phyloP scores from a whole-genome alignment of 2,113 vertebrate genomes.

The Prionailurus bengalensis region DNA sequence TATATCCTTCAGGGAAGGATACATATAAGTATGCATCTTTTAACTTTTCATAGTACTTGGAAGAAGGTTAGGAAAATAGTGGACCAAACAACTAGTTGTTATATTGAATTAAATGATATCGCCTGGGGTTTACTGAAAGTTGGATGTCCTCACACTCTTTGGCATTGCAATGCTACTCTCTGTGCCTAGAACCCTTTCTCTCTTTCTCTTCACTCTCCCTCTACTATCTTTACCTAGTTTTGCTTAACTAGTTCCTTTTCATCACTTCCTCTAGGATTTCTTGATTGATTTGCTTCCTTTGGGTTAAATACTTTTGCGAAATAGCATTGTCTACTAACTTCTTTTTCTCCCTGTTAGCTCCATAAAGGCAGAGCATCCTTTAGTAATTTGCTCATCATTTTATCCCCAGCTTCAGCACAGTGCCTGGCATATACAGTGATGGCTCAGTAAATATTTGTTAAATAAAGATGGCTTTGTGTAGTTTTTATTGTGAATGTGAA shows the following conservation, averaged over 20 bases:
- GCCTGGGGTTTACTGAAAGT: background rate
- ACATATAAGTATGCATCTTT: background rate
- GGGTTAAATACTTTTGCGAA: background rate
- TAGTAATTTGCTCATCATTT: background rate
- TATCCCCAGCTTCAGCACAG: background rate
- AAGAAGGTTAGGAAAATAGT: background rate
- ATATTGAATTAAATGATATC: background rate
- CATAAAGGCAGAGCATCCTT: background rate
- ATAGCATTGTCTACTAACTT: background rate
- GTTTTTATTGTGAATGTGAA: slow-evolving; percentile 26
- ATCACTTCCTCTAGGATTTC: background rate
- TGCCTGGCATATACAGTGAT: background rate
- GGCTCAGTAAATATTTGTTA: background rate
- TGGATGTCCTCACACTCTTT: background rate
- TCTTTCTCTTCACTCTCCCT: background rate
- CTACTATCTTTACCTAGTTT: background rate
- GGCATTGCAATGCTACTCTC: background rate
- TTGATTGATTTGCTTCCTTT: background rate
- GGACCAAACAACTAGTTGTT: background rate
- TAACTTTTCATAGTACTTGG: background rate
- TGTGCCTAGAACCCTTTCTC: background rate
- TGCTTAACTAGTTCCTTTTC: background rate
- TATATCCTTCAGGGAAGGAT: background rate
- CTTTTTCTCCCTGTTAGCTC: background rate
- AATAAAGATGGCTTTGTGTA: background rate